Conservation (phyloP, 2,797 vertebrate species). For the Sebastes taczanowskii region DNA sequence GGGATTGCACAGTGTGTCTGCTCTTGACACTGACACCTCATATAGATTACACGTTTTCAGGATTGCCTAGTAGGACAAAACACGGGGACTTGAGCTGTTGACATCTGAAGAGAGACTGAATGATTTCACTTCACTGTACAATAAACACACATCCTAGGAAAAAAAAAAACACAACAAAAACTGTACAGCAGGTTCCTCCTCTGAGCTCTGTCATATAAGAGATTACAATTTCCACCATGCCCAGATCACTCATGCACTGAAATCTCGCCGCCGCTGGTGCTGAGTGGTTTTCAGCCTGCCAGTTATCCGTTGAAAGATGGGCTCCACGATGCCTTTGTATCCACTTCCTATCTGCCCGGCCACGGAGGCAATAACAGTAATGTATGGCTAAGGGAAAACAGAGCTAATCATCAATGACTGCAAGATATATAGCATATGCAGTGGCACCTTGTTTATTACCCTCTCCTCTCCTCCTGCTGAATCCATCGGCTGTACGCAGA, state of each 20-base stretch:
- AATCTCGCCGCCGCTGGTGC: constrained; percentile 67
- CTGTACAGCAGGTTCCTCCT: constrained; percentile 24
- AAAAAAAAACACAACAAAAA: constrained; percentile 37
- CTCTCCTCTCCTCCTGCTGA: constrained; percentile 60
- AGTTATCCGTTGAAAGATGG: constrained; percentile 83
- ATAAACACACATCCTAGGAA: constrained; percentile 7
- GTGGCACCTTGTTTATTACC: constrained; percentile 83
- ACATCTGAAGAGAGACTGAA: constrained; percentile 47
- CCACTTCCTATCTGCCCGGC: constrained; percentile 81
- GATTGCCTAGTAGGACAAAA: constrained; percentile 50
- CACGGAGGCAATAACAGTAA: constrained; percentile 84
- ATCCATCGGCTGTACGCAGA: constrained; percentile 61
- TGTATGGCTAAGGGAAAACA: constrained; percentile 85
- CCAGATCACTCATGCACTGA: constrained; percentile 75
- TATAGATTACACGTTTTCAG: constrained; percentile 55
- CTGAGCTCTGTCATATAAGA: constrained; percentile 67
- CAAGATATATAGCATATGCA: constrained; percentile 85
- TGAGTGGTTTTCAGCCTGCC: constrained; percentile 81
- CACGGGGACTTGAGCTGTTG: constrained; percentile 38
- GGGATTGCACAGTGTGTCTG: constrained; percentile 1
- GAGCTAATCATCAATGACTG: constrained; percentile 88
- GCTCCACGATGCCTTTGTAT: constrained; percentile 79
- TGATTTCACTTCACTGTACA: constrained; percentile 41
- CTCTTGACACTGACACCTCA: constrained; percentile 42
- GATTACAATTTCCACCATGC: constrained; percentile 71